Conservation (phyloP, 2,797 vertebrate species). For the Melanotaenia nigrans region DNA sequence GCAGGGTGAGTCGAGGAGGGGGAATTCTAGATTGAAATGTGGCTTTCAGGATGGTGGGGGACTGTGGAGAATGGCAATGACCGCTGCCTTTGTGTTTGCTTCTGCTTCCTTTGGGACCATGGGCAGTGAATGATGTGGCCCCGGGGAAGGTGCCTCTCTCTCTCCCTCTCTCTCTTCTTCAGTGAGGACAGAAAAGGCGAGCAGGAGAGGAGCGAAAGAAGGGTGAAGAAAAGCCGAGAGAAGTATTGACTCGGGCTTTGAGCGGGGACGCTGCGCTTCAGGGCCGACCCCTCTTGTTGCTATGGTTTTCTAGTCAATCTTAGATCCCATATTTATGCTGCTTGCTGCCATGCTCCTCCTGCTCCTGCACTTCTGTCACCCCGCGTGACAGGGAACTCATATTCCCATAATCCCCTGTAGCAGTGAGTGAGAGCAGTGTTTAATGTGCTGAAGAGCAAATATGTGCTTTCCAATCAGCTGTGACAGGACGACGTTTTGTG, state of each 20-base stretch:
- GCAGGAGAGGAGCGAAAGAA: slow-evolving; percentile 66
- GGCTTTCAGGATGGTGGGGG: slow-evolving; percentile 76
- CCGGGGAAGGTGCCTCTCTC: slow-evolving; percentile 78
- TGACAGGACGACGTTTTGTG: slow-evolving; percentile 75
- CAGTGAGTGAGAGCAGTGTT: slow-evolving; percentile 54
- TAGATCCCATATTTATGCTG: slow-evolving; percentile 67
- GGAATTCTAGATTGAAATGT: slow-evolving; percentile 77
- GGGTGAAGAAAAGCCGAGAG: slow-evolving; percentile 69
- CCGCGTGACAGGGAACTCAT: slow-evolving; percentile 71
- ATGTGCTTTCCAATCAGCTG: slow-evolving; percentile 77
- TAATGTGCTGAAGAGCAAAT: slow-evolving; percentile 75
- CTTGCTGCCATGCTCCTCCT: slow-evolving; percentile 46
- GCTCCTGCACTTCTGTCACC: slow-evolving; percentile 39
- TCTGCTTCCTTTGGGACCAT: slow-evolving; percentile 74
- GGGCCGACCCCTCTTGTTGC: slow-evolving; percentile 73
- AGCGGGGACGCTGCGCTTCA: slow-evolving; percentile 70
- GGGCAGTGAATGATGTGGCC: slow-evolving; percentile 81
- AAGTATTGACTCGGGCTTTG: slow-evolving; percentile 77
- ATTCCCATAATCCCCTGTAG: slow-evolving; percentile 79
- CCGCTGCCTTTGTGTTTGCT: slow-evolving; percentile 76
- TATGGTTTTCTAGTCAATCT: slow-evolving; percentile 78
- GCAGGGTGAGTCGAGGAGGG: slow-evolving; percentile 44
- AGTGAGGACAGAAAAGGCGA: slow-evolving; percentile 65
- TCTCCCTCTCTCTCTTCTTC: slow-evolving; percentile 68
- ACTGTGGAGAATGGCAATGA: slow-evolving; percentile 84